Conservation (phyloP, 2,888 invertebrate genomes). For the Fragum sueziense region DNA sequence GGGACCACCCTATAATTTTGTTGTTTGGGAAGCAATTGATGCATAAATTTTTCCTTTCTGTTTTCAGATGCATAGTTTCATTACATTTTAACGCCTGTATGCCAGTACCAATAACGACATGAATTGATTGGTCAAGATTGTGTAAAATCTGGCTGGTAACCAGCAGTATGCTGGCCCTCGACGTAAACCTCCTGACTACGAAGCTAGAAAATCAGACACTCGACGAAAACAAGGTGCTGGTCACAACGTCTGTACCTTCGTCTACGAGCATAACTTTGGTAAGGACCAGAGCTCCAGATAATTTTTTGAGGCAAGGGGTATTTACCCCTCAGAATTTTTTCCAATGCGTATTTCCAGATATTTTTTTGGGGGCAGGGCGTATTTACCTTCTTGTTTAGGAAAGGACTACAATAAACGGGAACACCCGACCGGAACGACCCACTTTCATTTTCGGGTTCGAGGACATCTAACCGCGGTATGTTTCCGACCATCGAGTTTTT, state of each 20-base stretch:
- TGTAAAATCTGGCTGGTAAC: slow-evolving; percentile 30
- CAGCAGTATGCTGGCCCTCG: slow-evolving; percentile 64
- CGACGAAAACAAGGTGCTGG: slow-evolving; percentile 57
- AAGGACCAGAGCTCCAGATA: no score
- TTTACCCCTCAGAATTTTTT: no score
- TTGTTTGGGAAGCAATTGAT: neutral
- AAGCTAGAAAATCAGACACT: slow-evolving; percentile 71
- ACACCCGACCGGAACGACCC: no score
- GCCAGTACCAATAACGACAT: neutral
- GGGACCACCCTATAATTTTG: neutral
- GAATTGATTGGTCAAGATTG: neutral
- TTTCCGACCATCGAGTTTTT: no score
- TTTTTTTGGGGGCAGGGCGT: no score
- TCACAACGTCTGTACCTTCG: slow-evolving; percentile 7
- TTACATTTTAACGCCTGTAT: neutral
- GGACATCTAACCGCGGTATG: no score
- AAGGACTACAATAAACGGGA: no score
- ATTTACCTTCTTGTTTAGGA: no score
- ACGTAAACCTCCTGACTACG: slow-evolving; percentile 70
- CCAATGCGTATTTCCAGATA: no score
- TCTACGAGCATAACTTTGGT: slow-evolving; percentile 51
- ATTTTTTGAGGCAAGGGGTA: no score
- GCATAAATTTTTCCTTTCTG: neutral
- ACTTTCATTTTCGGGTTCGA: no score
- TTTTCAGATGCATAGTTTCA: neutral